Conservation (phyloP, 2,113 vertebrate genomes). For the Thalassarche chlororhynchos region DNA sequence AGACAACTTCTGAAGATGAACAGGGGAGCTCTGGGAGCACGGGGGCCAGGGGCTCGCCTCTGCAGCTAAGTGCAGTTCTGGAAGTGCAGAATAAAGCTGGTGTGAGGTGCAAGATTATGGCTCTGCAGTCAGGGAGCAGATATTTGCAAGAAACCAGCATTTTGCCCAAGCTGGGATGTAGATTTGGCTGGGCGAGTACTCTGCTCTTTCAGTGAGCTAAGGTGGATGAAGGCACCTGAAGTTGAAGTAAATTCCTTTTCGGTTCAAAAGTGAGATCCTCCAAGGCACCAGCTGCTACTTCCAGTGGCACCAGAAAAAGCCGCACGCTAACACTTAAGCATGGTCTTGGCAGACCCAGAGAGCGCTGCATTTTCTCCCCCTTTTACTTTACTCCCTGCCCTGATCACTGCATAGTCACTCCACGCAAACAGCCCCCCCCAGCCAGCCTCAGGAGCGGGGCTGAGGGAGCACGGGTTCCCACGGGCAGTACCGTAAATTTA, state of each 20-base stretch:
- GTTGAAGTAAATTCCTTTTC: neutral
- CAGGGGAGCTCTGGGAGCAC: neutral
- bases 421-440: neutral
- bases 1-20: neutral
- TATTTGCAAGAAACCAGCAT: neutral
- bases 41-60: neutral
- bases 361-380: neutral
- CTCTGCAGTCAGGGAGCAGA: neutral
- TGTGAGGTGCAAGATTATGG: neutral
- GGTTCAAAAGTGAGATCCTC: neutral
- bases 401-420: rapidly evolving
- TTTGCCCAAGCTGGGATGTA: neutral
- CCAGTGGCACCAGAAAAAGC: neutral
- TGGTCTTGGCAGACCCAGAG: neutral
- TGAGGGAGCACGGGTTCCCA: rapidly evolving
- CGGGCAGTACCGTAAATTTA: rapidly evolving
- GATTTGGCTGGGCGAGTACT: neutral
- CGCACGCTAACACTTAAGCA: neutral
- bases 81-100: rapidly evolving
- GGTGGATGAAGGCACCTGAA: neutral
- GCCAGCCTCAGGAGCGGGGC: rapidly evolving
- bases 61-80: neutral
- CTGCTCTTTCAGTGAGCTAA: neutral
- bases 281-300: neutral
- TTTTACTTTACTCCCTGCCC: neutral